Conservation (phyloP, 2,888 invertebrate genomes). For the Unio pictorum region DNA sequence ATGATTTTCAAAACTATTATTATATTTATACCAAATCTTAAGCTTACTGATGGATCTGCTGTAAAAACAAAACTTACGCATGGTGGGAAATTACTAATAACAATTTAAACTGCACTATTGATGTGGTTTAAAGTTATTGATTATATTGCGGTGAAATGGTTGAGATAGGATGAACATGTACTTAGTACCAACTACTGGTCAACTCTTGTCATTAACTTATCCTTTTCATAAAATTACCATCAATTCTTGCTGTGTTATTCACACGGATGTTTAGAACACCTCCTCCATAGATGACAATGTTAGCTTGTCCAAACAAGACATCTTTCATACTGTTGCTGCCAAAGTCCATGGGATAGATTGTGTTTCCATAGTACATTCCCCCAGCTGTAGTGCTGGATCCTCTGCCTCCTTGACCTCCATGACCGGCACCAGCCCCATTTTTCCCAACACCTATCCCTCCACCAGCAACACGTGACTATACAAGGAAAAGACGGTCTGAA, state of each 20-base stretch:
- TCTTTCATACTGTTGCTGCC: slow-evolving; percentile 42
- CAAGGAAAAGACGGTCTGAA: background rate
- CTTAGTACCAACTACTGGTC: too few relatives aligned
- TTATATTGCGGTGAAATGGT: too few relatives aligned
- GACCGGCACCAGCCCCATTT: slow-evolving; percentile 48
- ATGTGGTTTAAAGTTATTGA: too few relatives aligned
- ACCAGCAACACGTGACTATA: slow-evolving; percentile 26
- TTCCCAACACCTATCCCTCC: slow-evolving; percentile 41
- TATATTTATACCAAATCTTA: too few relatives aligned
- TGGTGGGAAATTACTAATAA: too few relatives aligned
- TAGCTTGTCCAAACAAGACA: slow-evolving; percentile 6
- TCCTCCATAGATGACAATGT: slow-evolving; percentile 28
- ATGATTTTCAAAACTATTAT: too few relatives aligned
- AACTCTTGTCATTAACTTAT: too few relatives aligned
- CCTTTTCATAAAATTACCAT: slow-evolving; percentile 32
- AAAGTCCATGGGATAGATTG: slow-evolving; percentile 25
- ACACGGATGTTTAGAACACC: slow-evolving; percentile 46
- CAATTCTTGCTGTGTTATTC: slow-evolving; percentile 26
- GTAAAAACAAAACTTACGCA: too few relatives aligned
- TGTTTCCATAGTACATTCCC: slow-evolving; percentile 43
- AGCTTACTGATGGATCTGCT: too few relatives aligned
- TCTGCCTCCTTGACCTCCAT: slow-evolving; percentile 53
- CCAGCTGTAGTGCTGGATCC: slow-evolving; percentile 19
- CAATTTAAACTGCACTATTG: too few relatives aligned
- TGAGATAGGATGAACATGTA: too few relatives aligned